phyloP scores from a whole-genome alignment of 2,797 vertebrate species.

The Alfaro cultratus region DNA sequence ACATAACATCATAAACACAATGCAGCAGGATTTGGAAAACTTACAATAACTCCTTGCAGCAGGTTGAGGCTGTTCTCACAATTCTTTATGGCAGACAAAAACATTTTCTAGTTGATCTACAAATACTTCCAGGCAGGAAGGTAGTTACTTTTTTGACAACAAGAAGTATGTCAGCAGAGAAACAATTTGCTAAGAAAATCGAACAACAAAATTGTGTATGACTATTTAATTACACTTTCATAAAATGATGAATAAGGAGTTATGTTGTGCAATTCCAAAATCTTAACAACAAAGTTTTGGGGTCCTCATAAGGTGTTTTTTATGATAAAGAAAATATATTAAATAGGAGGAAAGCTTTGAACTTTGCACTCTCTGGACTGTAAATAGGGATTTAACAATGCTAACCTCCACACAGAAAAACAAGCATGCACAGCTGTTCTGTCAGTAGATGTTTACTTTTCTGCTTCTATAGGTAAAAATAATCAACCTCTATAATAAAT shows the following conservation, averaged over 20 bases:
- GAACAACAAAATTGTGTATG: not conserved
- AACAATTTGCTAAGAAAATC: no score
- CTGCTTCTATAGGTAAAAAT: not conserved
- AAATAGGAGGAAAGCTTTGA: not conserved
- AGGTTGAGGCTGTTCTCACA: not conserved
- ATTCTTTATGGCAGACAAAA: not conserved
- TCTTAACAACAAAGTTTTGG: not conserved
- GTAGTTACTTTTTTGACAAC: not conserved
- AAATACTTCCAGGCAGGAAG: not conserved
- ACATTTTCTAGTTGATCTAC: not conserved
- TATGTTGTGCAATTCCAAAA: not conserved
- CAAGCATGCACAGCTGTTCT: not conserved
- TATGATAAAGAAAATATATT: not conserved
- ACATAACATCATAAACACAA: not conserved
- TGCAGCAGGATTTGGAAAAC: not conserved
- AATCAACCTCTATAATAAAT: not conserved
- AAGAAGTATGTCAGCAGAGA: no score
- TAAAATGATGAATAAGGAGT: not conserved
- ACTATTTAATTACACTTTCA: not conserved
- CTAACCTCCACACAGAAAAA: not conserved
- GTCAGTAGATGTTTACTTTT: not conserved
- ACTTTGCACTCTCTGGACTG: not conserved
- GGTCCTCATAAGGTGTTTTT: not conserved
- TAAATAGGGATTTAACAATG: not conserved
- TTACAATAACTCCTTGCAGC: not conserved